These are phyloP conservation scores for Nephrotoma appendiculata DNA, from an alignment of 2,888 invertebrate genomes.

Conservation along the genomic window DNA sequence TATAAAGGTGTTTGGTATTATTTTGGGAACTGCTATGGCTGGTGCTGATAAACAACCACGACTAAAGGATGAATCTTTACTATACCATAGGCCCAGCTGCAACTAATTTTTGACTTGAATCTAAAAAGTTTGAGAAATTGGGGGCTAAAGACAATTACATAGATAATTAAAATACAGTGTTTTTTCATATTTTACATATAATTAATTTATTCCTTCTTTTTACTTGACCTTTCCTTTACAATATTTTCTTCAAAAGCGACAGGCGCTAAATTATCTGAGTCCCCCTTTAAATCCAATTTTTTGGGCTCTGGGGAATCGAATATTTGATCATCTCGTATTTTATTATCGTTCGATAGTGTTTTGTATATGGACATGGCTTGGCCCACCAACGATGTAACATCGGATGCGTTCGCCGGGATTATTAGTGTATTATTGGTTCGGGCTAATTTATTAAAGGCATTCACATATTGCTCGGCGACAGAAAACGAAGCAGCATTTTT, in stretches of 20 bases:
- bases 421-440: conserved; percentile 89
- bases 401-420: conserved; percentile 75
- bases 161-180: neutral
- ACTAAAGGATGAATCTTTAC: no score
- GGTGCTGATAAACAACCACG: no score
- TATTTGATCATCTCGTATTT: neutral
- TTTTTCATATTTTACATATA: neutral
- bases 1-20: neutral
- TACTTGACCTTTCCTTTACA: neutral
- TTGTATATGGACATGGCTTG: conserved; percentile 30
- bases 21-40: neutral
- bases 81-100: no score
- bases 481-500: conserved; percentile 81
- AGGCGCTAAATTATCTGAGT: neutral
- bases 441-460: conserved; percentile 86
- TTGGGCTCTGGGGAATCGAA: neutral
- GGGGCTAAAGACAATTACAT: neutral
- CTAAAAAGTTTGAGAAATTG: no score
- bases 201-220: neutral
- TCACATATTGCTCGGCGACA: conserved; percentile 91
- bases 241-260: neutral
- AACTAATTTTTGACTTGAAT: no score
- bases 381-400: conserved; percentile 26
- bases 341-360: conserved; percentile 18
- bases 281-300: neutral